These are phyloP conservation scores for Vanessa atalanta DNA, from an alignment of 1,140 invertebrate species.

Conservation along the genomic window DNA sequence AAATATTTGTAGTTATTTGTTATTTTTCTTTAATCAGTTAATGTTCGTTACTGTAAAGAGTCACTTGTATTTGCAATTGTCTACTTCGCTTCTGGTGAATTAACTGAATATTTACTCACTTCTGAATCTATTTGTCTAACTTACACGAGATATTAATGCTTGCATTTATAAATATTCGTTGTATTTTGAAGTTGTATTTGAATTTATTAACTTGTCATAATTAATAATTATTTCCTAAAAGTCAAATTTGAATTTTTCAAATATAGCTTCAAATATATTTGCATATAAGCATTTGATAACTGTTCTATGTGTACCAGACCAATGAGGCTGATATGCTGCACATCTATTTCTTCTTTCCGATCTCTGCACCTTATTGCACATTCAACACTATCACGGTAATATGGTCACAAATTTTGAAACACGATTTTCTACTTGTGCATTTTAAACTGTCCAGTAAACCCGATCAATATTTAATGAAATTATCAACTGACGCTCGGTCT, in stretches of 20 bases:
- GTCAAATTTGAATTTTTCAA: slow-evolving; percentile 27
- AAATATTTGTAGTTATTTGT: not conserved
- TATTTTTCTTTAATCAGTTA: slow-evolving; percentile 8
- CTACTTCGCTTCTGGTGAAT: slow-evolving; percentile 59
- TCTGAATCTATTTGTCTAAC: slow-evolving; percentile 45
- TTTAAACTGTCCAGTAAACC: not conserved
- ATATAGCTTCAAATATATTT: slow-evolving; percentile 51
- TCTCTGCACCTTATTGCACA: slow-evolving; percentile 58
- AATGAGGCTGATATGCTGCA: slow-evolving; percentile 72
- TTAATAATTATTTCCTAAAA: not conserved
- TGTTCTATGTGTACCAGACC: slow-evolving; percentile 68
- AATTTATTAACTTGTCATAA: slow-evolving; percentile 1
- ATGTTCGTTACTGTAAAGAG: slow-evolving; percentile 48
- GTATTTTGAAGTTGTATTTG: slow-evolving; percentile 54
- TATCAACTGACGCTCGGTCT: not conserved
- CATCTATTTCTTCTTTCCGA: slow-evolving; percentile 54
- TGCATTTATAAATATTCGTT: slow-evolving; percentile 62
- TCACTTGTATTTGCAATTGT: slow-evolving; percentile 54
- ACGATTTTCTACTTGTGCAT: not conserved
- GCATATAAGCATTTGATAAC: slow-evolving; percentile 57
- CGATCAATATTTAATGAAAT: not conserved
- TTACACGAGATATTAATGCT: slow-evolving; percentile 63
- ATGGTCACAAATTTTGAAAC: slow-evolving; percentile 3
- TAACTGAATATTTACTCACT: slow-evolving; percentile 48
- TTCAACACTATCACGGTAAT: slow-evolving; percentile 43